A percentile compares a stretch with the other conserved stretches of the same genome.
These are phyloP conservation scores for Drosophila helvetica DNA, from an alignment of 2,888 invertebrate genomes.

Conservation along the genomic window DNA sequence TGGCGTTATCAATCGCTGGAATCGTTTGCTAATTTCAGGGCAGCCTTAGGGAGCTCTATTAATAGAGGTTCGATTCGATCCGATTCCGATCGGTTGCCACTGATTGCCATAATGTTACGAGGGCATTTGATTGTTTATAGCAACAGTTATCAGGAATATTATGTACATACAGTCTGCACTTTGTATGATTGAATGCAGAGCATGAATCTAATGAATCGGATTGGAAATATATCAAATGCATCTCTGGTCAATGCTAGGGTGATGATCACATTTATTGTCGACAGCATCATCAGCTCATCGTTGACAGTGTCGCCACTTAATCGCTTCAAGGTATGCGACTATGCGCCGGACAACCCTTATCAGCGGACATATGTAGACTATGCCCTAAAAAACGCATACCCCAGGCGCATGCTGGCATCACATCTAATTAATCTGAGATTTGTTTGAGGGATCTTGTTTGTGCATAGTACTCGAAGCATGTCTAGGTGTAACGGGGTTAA, in stretches of 20 bases:
- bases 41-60: constrained; percentile 29
- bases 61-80: constrained; percentile 31
- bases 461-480: constrained; percentile 3
- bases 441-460: constrained; percentile 38
- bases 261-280: constrained; percentile 8
- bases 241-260: constrained; percentile 43
- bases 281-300: constrained; percentile 34
- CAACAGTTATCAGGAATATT: constrained; percentile 23
- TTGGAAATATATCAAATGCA: constrained; percentile 20
- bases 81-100: constrained; percentile 13
- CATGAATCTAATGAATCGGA: constrained; percentile 17
- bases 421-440: constrained; percentile 29
- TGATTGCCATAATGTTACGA: constrained; percentile 35
- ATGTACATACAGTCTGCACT: constrained; percentile 33
- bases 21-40: constrained; percentile 37
- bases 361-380: constrained; percentile 38
- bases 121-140: constrained; percentile 31
- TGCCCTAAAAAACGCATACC: constrained; percentile 36
- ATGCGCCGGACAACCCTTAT: constrained; percentile 24
- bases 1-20: constrained; percentile 18
- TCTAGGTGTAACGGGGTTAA: background rate
- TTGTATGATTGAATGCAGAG: constrained; percentile 37
- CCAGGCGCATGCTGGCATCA: constrained; percentile 26
- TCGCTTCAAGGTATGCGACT: constrained; percentile 26
- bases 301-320: constrained; percentile 39